Base-by-base conservation (phyloP, 1,140 invertebrate species). In the Sipha flava region DNA sequence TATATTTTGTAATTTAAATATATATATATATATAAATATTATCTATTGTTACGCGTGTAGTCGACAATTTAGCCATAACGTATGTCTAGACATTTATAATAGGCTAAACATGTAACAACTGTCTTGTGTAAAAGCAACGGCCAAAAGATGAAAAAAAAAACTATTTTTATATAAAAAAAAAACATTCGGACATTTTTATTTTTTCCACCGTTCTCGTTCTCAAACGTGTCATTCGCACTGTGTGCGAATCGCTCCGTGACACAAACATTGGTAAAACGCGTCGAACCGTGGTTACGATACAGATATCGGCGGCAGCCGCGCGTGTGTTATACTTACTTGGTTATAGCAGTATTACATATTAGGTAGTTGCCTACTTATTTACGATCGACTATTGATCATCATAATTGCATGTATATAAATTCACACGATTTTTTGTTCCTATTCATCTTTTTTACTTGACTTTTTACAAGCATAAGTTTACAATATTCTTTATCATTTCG, bases 111-210 rank as follows among this genome's bases (percentile, higher is more conserved):
- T 70, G 66, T 70, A 70, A 70, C 47, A 47, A 40, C 47, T 29
- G 23, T 70, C 1, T 70, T 6, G 45, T 26, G 31, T 16, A 45
- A 14, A 26, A 16, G 45, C n/a, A 49, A n/a, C 21, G 40, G 40
- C 40, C 40, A 47, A 70, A 47, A 70, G 7, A 47, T n/a, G 16
- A 70, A 10, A 68, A 26, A 26, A 26, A 68, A 68, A 68, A 43
- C 18, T 4, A 29, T 70, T 70, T 70, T 66, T 70, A 29, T 70
- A 47, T 70, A 66, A 66, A n/a, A n/a, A n/a, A n/a, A n/a, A n/a
- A 66, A 66, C 7, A 66, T 62, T n/a, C 2, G 18, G 31, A 43
- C 40, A 12, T 62, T 62, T 57, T 57, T 10, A 43, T 43, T 9
- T 12, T 43, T 43, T 43, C 9, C 9, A 43, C 14, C 14, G 40